Evolutionary conservation across 1,140 invertebrate genomes (phyloP).

Genomic region (Atta colombica): DNA sequence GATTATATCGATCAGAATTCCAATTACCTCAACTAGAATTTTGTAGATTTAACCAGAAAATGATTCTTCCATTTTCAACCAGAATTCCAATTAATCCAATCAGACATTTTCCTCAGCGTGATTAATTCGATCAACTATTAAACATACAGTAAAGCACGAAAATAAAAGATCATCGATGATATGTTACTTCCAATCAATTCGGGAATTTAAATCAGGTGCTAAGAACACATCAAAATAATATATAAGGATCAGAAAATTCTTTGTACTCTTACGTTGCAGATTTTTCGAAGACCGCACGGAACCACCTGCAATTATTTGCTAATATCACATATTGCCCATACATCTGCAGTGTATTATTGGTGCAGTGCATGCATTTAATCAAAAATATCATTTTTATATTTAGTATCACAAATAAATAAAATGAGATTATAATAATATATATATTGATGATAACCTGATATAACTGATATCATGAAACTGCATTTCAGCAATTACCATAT

Average conservation of each 20-base stretch:
- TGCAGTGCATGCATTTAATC: background rate
- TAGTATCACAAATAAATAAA: conserved; percentile 3
- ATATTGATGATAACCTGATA: background rate
- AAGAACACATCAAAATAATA: conserved; percentile 37
- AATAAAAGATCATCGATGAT: conserved; percentile 14
- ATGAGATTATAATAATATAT: background rate
- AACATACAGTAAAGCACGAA: background rate
- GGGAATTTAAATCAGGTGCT: conserved; percentile 55
- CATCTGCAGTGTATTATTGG: background rate
- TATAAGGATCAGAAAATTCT: conserved; percentile 53
- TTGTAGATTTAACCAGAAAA: too few species aligned
- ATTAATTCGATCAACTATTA: background rate
- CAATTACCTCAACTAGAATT: too few species aligned
- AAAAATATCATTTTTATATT: conserved; percentile 26
- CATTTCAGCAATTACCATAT: background rate
- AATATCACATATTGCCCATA: conserved; percentile 51
- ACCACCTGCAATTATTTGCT: conserved; percentile 82
- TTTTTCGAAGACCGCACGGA: conserved; percentile 79
- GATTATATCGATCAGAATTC: too few species aligned
- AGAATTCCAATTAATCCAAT: too few species aligned
- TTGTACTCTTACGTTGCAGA: conserved; percentile 80
- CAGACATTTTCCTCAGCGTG: too few species aligned
- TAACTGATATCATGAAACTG: background rate
- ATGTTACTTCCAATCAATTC: conserved; percentile 36
- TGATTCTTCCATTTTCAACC: too few species aligned